Evolutionary conservation across 2,888 invertebrate genomes (phyloP).

Genomic region (Dichetophora obliterata): DNA sequence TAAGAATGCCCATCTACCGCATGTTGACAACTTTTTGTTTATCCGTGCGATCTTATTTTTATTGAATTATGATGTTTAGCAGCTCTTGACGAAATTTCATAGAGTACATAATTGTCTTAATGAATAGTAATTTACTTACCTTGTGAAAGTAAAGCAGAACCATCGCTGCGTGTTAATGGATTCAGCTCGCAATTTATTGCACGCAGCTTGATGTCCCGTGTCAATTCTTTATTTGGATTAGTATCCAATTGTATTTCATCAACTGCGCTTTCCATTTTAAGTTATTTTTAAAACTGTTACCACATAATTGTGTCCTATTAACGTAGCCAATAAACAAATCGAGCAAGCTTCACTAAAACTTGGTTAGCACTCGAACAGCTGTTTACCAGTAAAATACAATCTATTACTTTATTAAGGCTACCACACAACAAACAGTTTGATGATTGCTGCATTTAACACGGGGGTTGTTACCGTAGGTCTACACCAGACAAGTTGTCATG

Average conservation of each 20-base stretch:
- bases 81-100: background rate
- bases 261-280: conserved; percentile 37
- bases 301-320: too few species aligned
- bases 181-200: conserved; percentile 79
- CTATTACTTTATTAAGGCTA: too few species aligned
- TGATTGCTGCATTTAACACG: too few species aligned
- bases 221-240: background rate
- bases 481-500: too few species aligned
- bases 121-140: conserved; percentile 72
- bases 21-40: background rate
- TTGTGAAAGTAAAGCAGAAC: conserved; percentile 83
- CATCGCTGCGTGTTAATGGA: conserved; percentile 81
- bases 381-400: too few species aligned
- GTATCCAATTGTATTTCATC: conserved; percentile 36
- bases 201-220: conserved; percentile 59
- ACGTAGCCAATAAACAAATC: too few species aligned
- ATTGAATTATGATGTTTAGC: too few species aligned
- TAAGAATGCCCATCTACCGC: too few species aligned
- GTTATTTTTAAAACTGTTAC: background rate
- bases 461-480: too few species aligned
- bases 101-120: background rate
- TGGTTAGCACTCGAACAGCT: background rate
- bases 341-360: too few species aligned
- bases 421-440: too few species aligned
- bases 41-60: background rate